Base-by-base conservation (phyloP, 2,113 vertebrate species). In the Benitochromis conjunctus region DNA sequence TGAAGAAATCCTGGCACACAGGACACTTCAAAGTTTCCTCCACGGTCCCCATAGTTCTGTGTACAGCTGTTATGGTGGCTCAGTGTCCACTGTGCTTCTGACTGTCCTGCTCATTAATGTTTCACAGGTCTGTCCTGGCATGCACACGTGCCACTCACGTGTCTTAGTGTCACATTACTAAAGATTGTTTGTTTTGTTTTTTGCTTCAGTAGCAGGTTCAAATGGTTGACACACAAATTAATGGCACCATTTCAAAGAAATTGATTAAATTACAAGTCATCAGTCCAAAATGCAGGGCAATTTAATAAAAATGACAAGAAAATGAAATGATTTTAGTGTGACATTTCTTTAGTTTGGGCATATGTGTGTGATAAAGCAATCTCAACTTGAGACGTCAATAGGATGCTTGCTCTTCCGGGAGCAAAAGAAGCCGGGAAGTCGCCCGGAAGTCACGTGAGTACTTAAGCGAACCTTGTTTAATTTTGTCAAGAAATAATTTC, bases 1-100 rank as follows among this genome's bases (percentile, higher is more conserved):
- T 93, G 64, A 94, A 95, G 57, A 93, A 58, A 74, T 96, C 95
- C 84, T 92, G 90, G 91, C 96, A 96, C 81, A 95, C 89, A 1
- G 95, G 95, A 91, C 96, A 96, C 86, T 91, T 96, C n/a, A 95
- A 77, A 81, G 78, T 55, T 76, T 94, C 43, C 76, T 90, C 88
- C 16, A 62, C 34, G 34, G 88, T 85, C 80, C 87, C 94, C 93
- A 95, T 95, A 7, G 89, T 85, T 89, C 57, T 81, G 82, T n/a
- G 74, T 57, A 76, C 54, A 60, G n/a, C 90, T 90, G 82, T 26
- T 77, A 4, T 41, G 54, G 85, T 24, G 14, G 74, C 78, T 88
- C 78, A 56, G 29, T 77, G 80, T 41, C 57, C n/a, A 34, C 55
- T 80, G 84, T 57, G 78, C 26, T 81, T 56, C 60, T 48, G 80